Conservation (phyloP, 2,888 invertebrate species). For the Callimorpha dominula region DNA sequence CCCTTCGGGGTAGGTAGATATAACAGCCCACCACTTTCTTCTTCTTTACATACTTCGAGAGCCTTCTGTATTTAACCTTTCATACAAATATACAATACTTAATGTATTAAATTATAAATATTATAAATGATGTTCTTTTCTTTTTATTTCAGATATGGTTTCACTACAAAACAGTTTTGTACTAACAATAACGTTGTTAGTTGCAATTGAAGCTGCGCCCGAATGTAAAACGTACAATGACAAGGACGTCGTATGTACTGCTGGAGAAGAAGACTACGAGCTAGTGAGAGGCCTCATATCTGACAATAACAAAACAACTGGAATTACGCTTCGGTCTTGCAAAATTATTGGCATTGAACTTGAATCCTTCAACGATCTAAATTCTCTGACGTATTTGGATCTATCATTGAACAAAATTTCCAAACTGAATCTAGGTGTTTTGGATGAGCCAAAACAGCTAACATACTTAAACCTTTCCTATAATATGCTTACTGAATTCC, state of each 20-base stretch:
- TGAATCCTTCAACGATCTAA: conserved; percentile 52
- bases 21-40: no score
- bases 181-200: conserved; percentile 22
- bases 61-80: no score
- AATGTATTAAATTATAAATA: background rate
- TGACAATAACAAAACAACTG: conserved; percentile 54
- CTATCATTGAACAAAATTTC: conserved; percentile 54
- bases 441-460: conserved; percentile 48
- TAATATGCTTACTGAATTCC: conserved; percentile 49
- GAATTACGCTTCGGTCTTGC: conserved; percentile 55
- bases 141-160: conserved; percentile 41
- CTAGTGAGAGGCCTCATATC: conserved; percentile 59
- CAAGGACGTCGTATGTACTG: conserved; percentile 46
- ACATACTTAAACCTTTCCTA: conserved; percentile 51
- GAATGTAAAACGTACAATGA: conserved; percentile 40
- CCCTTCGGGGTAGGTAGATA: no score
- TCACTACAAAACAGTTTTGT: conserved; percentile 8
- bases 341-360: conserved; percentile 53
- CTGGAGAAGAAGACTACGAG: conserved; percentile 49
- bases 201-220: conserved; percentile 39
- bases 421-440: conserved; percentile 45
- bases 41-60: no score
- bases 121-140: background rate
- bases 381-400: conserved; percentile 47
- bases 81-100: no score